A percentile compares a stretch with the other conserved stretches of the same genome.
Evolutionary conservation across 1,140 invertebrate genomes (phyloP).

Genomic region (Drosophila pseudoananassae): DNA sequence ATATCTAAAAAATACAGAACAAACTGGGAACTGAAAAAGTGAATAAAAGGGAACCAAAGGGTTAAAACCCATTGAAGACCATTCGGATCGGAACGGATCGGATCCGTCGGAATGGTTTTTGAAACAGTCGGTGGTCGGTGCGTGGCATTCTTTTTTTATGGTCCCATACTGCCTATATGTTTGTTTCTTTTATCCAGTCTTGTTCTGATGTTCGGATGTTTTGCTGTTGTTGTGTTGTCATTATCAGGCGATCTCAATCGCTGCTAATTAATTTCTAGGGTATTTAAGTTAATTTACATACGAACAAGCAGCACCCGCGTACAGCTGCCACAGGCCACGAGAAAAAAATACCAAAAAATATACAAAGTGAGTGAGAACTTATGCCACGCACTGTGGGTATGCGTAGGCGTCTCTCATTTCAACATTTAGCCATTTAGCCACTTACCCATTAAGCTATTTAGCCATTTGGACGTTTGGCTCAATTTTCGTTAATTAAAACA

Average conservation of each 20-base stretch:
- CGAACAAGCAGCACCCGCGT: constrained; percentile 69
- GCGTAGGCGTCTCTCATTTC: constrained; percentile 9
- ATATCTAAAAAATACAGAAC: constrained; percentile 3
- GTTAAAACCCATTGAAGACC: constrained; percentile 55
- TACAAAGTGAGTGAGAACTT: constrained; percentile 15
- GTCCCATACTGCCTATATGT: too few relatives aligned
- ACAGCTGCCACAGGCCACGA: constrained; percentile 30
- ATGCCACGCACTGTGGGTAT: constrained; percentile 25
- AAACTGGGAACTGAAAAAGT: neutral
- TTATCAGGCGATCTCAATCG: constrained; percentile 78
- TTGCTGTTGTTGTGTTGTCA: constrained; percentile 56
- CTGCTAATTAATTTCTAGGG: constrained; percentile 82
- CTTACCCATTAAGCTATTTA: too few relatives aligned
- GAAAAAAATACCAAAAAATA: constrained; percentile 5
- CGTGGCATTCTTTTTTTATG: constrained; percentile 1
- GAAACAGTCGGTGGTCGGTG: constrained; percentile 61
- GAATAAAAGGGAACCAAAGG: constrained; percentile 26
- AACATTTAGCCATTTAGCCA: too few relatives aligned
- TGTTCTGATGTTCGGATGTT: constrained; percentile 24
- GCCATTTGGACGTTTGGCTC: constrained; percentile 16
- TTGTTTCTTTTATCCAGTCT: constrained; percentile 2
- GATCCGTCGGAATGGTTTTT: constrained; percentile 52
- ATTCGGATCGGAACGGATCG: constrained; percentile 36
- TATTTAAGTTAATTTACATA: constrained; percentile 83
- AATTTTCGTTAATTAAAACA: constrained; percentile 80